A percentile compares a stretch with the other conserved stretches of the same genome.
phyloP scores from a whole-genome alignment of 2,113 vertebrate species.

The Ovibos moschatus region DNA sequence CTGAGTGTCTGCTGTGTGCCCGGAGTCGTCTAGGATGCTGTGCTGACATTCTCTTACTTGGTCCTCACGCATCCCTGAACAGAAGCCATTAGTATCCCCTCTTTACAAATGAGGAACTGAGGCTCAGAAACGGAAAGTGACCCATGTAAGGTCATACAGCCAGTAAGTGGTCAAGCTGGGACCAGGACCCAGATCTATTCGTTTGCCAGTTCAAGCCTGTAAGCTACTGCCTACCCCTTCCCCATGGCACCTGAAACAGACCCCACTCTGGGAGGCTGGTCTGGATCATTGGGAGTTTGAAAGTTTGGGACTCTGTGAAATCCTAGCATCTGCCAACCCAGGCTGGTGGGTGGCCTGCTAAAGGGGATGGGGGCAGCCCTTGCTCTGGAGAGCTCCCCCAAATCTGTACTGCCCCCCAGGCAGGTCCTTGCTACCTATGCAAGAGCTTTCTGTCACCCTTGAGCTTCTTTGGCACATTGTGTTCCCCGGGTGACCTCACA shows the following conservation, averaged over 20 bases:
- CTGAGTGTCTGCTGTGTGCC: accelerated
- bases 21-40: accelerated
- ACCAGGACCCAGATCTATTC: neutral
- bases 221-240: neutral
- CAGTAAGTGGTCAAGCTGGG: neutral
- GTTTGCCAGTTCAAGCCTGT: neutral
- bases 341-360: neutral
- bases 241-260: accelerated
- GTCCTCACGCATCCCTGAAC: neutral
- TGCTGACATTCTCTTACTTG: neutral
- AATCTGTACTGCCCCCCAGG: neutral
- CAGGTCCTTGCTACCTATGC: neutral
- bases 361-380: too few species aligned
- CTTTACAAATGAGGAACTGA: neutral
- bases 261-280: neutral
- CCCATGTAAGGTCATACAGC: neutral
- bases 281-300: neutral
- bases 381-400: neutral
- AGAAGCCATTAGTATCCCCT: neutral
- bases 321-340: neutral
- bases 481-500: accelerated
- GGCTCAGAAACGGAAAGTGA: neutral
- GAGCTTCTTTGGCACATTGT: neutral
- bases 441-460: neutral
- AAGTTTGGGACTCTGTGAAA: neutral